These are phyloP conservation scores for Calidris pygmaea DNA, from an alignment of 2,113 vertebrate genomes.

Conservation along the genomic window DNA sequence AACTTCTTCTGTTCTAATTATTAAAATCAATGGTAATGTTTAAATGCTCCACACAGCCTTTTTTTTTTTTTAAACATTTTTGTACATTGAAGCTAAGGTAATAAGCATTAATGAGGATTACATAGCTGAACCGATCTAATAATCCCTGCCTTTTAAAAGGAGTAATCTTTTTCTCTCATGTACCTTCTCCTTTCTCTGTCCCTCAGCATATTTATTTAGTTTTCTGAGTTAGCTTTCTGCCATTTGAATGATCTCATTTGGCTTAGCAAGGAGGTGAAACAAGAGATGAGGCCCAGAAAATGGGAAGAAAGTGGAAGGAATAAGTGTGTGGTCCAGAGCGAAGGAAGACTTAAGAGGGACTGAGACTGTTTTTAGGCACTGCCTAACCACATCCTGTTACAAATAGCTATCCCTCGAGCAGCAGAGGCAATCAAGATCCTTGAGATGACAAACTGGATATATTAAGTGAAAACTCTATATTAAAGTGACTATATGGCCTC, in stretches of 20 bases:
- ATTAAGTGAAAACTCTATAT: not conserved
- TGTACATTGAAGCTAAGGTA: not conserved
- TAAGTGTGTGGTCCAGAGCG: accelerated
- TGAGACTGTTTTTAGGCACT: not conserved
- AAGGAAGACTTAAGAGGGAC: not conserved
- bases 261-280: not conserved
- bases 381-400: not conserved
- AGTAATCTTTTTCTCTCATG: not conserved
- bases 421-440: not conserved
- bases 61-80: not conserved
- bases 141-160: not conserved
- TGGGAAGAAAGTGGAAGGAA: not conserved
- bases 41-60: not conserved
- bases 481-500: not conserved
- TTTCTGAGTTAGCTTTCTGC: not conserved
- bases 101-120: not conserved
- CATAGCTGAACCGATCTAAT: not conserved
- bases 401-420: not conserved
- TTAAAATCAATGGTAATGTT: not conserved
- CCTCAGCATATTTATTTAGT: not conserved
- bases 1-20: not conserved
- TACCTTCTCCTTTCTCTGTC: not conserved
- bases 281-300: not conserved
- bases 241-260: not conserved
- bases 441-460: accelerated